Conservation (phyloP, 2,797 vertebrate species). For the Poecilia gillii region DNA sequence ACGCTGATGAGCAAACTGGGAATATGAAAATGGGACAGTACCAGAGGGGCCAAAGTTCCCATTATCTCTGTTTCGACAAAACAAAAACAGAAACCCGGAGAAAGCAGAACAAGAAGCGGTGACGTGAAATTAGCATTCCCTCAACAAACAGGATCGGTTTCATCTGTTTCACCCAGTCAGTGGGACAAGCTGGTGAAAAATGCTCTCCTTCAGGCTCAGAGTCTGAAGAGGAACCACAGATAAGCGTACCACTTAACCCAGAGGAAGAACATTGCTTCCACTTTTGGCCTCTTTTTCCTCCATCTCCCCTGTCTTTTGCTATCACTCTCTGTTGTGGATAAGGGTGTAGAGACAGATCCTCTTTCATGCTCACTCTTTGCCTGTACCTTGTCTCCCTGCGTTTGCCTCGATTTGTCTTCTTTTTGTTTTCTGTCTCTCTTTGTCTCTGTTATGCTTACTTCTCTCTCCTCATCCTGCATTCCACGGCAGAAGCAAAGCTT, state of each 20-base stretch:
- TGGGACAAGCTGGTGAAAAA: conserved; percentile 36
- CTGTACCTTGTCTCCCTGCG: conserved; percentile 23
- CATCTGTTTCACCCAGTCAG: conserved; percentile 45
- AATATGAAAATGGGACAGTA: conserved; percentile 61
- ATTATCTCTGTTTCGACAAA: conserved; percentile 52
- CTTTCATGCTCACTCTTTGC: conserved; percentile 31
- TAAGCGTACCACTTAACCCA: conserved; percentile 49
- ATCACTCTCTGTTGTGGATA: conserved; percentile 37
- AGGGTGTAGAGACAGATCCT: conserved; percentile 35
- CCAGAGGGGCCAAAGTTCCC: conserved; percentile 59
- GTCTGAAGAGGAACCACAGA: conserved; percentile 46
- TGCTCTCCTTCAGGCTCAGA: conserved; percentile 28
- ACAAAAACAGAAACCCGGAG: conserved; percentile 53
- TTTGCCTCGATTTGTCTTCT: conserved; percentile 40
- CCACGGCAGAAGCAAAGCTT: conserved; percentile 16
- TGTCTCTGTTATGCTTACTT: conserved; percentile 13
- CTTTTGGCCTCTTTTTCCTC: conserved; percentile 47
- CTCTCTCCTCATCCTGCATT: conserved; percentile 24
- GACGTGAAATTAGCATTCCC: conserved; percentile 51
- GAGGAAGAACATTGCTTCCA: conserved; percentile 39
- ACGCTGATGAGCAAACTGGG: conserved; percentile 42
- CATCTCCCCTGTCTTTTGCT: conserved; percentile 31
- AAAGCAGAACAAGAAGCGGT: conserved; percentile 39
- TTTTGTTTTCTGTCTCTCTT: conserved; percentile 25
- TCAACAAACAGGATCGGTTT: conserved; percentile 49